Percentiles rank a stretch among this genome's conserved stretches.
Evolutionary conservation across 1,140 invertebrate genomes (phyloP).

Genomic region (Liolophura sinensis): DNA sequence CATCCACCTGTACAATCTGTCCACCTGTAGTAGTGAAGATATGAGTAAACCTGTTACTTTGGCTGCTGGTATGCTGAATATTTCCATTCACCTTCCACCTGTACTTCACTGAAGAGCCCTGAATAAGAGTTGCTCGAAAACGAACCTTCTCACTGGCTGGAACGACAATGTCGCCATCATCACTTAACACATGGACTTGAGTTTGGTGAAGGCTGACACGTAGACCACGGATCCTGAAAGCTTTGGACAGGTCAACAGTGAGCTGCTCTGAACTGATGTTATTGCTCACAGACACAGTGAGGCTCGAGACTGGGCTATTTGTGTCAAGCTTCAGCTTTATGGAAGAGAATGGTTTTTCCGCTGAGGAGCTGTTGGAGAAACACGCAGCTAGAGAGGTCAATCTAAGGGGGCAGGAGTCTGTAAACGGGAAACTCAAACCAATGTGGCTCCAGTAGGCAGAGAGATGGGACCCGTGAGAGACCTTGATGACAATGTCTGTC

Average conservation of each 20-base stretch:
- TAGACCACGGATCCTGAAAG: constrained; percentile 12
- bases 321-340: constrained; percentile 12
- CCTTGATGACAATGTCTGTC: constrained; percentile 14
- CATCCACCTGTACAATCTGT: not conserved
- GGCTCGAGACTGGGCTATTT: not conserved
- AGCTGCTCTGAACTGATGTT: constrained; percentile 7
- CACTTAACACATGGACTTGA: constrained; percentile 1
- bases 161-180: constrained; percentile 1
- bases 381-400: constrained; percentile 7
- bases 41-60: not conserved
- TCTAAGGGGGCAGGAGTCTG: constrained; percentile 12
- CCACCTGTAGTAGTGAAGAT: not conserved
- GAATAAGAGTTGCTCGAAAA: not conserved
- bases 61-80: not conserved
- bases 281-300: constrained; percentile 12
- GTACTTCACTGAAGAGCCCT: not conserved
- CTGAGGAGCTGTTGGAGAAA: constrained; percentile 14
- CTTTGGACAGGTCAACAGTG: constrained; percentile 10
- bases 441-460: constrained; percentile 15
- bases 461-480: constrained; percentile 21
- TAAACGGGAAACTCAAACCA: not conserved
- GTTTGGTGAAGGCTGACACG: constrained; percentile 6
- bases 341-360: constrained; percentile 21
- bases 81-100: constrained; percentile 7
- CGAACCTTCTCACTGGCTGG: constrained; percentile 3